These are phyloP conservation scores for Calliscelio sp. DNA, from an alignment of 2,888 invertebrate genomes.

Conservation along the genomic window DNA sequence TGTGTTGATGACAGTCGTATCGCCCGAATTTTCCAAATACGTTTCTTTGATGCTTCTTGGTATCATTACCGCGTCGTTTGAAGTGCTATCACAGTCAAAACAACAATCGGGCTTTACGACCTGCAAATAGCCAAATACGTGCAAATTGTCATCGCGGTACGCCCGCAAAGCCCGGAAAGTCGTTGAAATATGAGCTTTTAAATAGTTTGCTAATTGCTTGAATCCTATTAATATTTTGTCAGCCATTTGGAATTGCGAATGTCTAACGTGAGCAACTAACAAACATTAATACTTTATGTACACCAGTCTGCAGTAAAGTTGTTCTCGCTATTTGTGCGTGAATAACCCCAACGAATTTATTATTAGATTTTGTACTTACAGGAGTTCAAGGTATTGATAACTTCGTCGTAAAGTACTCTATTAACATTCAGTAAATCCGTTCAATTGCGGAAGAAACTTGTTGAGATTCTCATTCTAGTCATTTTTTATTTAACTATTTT, in stretches of 20 bases:
- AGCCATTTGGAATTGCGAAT: slow-evolving; percentile 37
- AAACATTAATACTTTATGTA: slow-evolving; percentile 54
- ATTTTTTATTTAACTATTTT: too few relatives aligned
- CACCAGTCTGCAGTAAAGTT: slow-evolving; percentile 38
- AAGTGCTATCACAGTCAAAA: slow-evolving; percentile 46
- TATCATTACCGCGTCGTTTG: slow-evolving; percentile 30
- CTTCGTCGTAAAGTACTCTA: slow-evolving; percentile 27
- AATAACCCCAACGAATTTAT: slow-evolving; percentile 56
- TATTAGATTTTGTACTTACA: slow-evolving; percentile 51
- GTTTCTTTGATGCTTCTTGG: slow-evolving; percentile 33
- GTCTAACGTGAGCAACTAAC: slow-evolving; percentile 36
- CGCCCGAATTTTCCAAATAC: slow-evolving; percentile 20
- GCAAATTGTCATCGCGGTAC: slow-evolving; percentile 35
- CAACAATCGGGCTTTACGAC: slow-evolving; percentile 40
- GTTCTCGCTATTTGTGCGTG: slow-evolving; percentile 43
- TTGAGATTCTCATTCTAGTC: slow-evolving; percentile 7
- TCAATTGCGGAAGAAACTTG: slow-evolving; percentile 19
- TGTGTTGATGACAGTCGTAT: not conserved
- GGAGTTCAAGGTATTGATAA: slow-evolving; percentile 50
- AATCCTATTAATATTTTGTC: slow-evolving; percentile 70
- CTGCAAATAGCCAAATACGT: slow-evolving; percentile 15
- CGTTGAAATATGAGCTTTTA: slow-evolving; percentile 65
- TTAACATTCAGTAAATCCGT: slow-evolving; percentile 28
- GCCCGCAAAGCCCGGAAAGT: slow-evolving; percentile 29
- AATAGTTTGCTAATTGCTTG: slow-evolving; percentile 68